Evolutionary conservation across 2,113 vertebrate species (phyloP).

Genomic region (Centrocercus urophasianus): DNA sequence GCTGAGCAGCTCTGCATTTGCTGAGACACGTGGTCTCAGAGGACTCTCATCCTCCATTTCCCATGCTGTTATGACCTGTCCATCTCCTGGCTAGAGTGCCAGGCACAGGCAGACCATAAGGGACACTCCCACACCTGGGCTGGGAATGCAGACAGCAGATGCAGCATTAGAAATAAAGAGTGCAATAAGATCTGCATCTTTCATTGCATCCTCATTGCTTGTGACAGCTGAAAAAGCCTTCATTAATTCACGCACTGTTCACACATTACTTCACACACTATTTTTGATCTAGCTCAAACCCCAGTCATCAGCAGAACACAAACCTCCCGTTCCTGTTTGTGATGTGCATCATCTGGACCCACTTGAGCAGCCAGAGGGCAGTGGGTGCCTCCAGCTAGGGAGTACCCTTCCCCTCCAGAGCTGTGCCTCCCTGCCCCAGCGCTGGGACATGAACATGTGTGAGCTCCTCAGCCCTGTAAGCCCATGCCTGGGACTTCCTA

Average conservation of each 20-base stretch:
- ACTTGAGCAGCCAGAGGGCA: background rate
- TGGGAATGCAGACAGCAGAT: background rate
- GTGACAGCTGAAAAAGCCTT: slow-evolving; percentile 44
- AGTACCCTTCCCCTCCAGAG: fast-evolving
- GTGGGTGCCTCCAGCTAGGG: background rate
- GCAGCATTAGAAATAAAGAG: slow-evolving; percentile 10
- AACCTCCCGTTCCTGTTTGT: background rate
- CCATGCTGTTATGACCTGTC: background rate
- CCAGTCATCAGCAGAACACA: background rate
- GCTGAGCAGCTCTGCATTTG: background rate
- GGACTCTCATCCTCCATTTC: background rate
- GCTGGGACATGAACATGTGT: fast-evolving
- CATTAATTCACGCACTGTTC: slow-evolving; percentile 5
- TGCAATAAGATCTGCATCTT: slow-evolving; percentile 13
- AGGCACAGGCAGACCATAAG: background rate
- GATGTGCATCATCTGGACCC: background rate
- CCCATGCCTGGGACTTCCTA: background rate
- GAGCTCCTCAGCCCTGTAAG: background rate
- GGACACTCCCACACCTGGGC: background rate
- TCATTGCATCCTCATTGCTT: slow-evolving; percentile 24
- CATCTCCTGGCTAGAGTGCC: background rate
- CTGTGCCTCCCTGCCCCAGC: background rate
- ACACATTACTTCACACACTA: background rate
- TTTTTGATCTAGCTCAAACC: slow-evolving; percentile 33
- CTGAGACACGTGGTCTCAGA: background rate